Percentiles rank a stretch among this genome's conserved stretches.
Evolutionary conservation across 1,140 invertebrate genomes (phyloP).

Genomic region (Penaeus japonicus): DNA sequence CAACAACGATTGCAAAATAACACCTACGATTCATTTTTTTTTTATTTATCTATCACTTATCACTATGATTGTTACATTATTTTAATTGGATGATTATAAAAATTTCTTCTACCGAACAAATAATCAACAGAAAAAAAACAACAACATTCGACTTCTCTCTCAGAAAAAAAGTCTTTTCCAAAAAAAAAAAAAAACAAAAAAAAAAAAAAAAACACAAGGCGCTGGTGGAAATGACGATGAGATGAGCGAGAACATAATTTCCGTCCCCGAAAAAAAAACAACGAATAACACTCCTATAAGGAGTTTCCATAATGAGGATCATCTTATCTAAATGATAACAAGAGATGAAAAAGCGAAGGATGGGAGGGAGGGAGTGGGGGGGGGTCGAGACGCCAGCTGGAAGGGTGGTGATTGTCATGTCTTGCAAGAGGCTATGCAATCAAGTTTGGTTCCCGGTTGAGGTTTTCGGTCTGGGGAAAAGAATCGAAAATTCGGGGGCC

Average conservation of each 20-base stretch:
- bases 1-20: constrained; percentile 38
- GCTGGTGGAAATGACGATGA: no score
- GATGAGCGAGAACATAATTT: no score
- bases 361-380: no score
- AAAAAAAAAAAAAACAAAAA: no score
- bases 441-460: not conserved
- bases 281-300: no score
- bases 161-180: no score
- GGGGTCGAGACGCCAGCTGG: not conserved
- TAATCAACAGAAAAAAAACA: not conserved
- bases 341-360: not conserved
- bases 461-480: no score
- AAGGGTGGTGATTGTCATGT: constrained; percentile 16
- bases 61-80: constrained; percentile 2
- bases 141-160: not conserved
- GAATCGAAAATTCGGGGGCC: no score
- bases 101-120: not conserved
- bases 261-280: no score
- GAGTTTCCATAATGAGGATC: not conserved
- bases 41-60: constrained; percentile 25
- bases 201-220: no score
- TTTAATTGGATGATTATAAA: not conserved
- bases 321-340: not conserved
- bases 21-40: not conserved
- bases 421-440: not conserved